These are phyloP conservation scores for Gallinago jamesoni DNA, from an alignment of 2,113 vertebrate genomes.

Conservation along the genomic window DNA sequence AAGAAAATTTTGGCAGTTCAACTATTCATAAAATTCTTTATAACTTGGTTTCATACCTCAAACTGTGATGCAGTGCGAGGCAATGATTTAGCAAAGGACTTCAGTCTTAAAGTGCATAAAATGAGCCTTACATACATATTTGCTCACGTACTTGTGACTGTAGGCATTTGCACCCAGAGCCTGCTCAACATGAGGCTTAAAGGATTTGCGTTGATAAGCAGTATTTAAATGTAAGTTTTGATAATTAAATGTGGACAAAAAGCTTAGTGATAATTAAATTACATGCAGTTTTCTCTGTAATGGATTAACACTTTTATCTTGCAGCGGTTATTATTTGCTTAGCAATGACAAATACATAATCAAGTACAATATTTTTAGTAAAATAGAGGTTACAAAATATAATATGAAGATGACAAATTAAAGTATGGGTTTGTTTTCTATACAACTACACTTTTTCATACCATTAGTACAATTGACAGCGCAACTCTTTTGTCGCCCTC, in stretches of 20 bases:
- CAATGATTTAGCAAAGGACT: background rate
- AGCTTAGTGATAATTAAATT: background rate
- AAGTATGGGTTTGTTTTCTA: background rate
- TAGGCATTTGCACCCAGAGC: background rate
- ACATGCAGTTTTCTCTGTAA: background rate
- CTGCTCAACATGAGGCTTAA: background rate
- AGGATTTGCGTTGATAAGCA: background rate
- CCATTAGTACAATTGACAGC: background rate
- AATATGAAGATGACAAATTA: background rate
- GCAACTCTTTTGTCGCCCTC: background rate
- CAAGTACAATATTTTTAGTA: background rate
- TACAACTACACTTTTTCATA: background rate
- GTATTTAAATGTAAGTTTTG: background rate
- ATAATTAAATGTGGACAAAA: background rate
- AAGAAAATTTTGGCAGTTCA: background rate
- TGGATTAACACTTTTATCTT: background rate
- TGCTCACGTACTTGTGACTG: background rate
- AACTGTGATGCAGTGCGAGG: background rate
- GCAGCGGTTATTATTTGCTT: background rate
- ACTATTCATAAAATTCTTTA: background rate
- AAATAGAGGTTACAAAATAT: background rate
- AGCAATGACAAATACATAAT: background rate
- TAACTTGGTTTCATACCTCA: background rate
- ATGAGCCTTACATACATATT: background rate
- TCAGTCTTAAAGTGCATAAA: background rate